phyloP scores from a whole-genome alignment of 92 coral and sea anemone genomes.

The Montipora capitata region DNA sequence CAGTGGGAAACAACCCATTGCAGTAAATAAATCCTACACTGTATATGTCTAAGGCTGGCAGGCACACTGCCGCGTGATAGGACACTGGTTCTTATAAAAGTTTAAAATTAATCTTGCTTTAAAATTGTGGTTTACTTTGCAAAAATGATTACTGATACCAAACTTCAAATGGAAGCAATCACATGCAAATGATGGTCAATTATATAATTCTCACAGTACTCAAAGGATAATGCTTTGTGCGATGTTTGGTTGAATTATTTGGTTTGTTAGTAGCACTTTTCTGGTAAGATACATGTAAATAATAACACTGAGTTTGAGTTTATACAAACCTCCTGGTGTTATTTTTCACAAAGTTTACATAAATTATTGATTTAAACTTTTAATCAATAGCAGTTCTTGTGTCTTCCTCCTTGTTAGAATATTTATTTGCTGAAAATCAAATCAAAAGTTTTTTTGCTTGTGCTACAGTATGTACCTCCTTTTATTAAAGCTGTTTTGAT shows the following conservation, averaged over 20 bases:
- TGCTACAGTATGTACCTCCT: background rate
- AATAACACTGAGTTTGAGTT: background rate
- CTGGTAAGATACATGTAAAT: background rate
- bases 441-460: background rate
- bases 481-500: background rate
- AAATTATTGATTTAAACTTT: conserved; percentile 23
- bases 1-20: too few species aligned
- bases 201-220: background rate
- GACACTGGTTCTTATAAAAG: conserved; percentile 8
- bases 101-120: background rate
- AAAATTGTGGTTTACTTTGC: background rate
- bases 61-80: conserved; percentile 1
- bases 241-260: background rate
- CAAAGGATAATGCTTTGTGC: background rate
- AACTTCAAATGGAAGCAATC: background rate
- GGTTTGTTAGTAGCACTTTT: background rate
- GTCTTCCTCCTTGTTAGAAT: background rate
- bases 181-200: background rate
- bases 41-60: background rate
- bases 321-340: conserved; percentile 18
- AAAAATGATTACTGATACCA: conserved; percentile 8
- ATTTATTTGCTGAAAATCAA: background rate
- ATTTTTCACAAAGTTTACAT: conserved; percentile 1
- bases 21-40: too few species aligned
- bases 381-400: background rate